Evolutionary conservation across 2,113 vertebrate species (phyloP), one percentile per base, ranked within the genome.

Genomic region (Platanista minor): DNA sequence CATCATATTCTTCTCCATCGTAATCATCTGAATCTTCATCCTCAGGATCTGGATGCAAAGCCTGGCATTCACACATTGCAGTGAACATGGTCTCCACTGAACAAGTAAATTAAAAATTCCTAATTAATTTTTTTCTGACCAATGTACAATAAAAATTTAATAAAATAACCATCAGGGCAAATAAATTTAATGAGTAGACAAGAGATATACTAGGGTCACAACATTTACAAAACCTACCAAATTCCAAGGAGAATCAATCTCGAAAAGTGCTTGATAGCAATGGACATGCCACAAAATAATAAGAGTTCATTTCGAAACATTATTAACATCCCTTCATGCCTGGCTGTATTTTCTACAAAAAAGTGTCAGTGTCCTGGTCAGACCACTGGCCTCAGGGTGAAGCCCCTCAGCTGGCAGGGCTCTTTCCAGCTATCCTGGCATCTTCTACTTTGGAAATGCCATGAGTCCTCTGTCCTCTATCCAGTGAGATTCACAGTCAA

Each of bases 11-110:
- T 1, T 99, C 99, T 81, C 99, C 99, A 81, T 99, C 99, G 0
- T 99, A 99, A 87, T 99, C 99, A 87, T 99, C 99, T 0, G 99
- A 99, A 97, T 99, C 99, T 0, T 98, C 98, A 13, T 99, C 99
- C 0, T 99, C 99, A 0, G 99, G 99, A 97, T 99, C 99, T 0
- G 99, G 99, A 84, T 99, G 99, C 93, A 99, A 98, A 23, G 99
- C 99, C 96, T 99, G 99, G 97, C 99, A 99, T 8, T 99, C 99
- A 8, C 99, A 99, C 99, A 99, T 99, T 0, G 99, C 99, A 6
- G 99, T 98, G 96, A 99, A 99, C 99, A 99, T 99, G 87, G 99
- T 97, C 93, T 99, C 99, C 99, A 99, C 99, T 99, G 97, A 4
- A 91, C 36, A 85, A 94, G 49, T 33, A 94, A 90, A 97, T 71